Evolutionary conservation across 2,888 invertebrate genomes (phyloP).

Genomic region (Hanleya hanleyi): DNA sequence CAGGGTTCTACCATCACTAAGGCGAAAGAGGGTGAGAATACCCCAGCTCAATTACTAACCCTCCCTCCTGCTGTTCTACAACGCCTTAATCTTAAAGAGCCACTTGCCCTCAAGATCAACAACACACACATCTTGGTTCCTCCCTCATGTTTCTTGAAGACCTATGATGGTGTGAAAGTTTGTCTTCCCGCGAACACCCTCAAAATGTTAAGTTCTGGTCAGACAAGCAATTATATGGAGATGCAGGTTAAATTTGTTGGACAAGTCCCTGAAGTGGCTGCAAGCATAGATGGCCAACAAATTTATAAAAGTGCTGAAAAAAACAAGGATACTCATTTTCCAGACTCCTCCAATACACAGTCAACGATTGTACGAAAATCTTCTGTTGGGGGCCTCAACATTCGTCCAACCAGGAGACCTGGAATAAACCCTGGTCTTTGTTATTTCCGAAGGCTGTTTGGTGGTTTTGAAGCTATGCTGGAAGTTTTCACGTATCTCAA

Average conservation of each 20-base stretch:
- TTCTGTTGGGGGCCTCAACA: too few relatives aligned
- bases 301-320: not conserved
- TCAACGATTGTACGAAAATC: not conserved
- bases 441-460: slow-evolving; percentile 54
- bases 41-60: slow-evolving; percentile 53
- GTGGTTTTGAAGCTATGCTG: slow-evolving; percentile 62
- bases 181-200: slow-evolving; percentile 65
- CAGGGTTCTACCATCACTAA: not conserved
- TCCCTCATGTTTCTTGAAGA: slow-evolving; percentile 60
- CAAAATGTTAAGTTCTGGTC: slow-evolving; percentile 34
- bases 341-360: not conserved
- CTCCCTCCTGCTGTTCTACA: slow-evolving; percentile 58
- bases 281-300: not conserved
- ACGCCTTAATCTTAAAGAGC: slow-evolving; percentile 54
- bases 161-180: slow-evolving; percentile 55
- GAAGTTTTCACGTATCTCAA: slow-evolving; percentile 57
- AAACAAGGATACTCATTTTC: not conserved
- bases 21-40: not conserved
- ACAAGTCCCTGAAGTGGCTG: not conserved
- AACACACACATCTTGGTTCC: slow-evolving; percentile 60
- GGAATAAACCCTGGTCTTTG: slow-evolving; percentile 29
- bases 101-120: slow-evolving; percentile 62
- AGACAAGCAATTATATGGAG: slow-evolving; percentile 8
- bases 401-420: slow-evolving; percentile 8
- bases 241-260: slow-evolving; percentile 19